Conservation (phyloP, 2,888 invertebrate species). For the Tanytarsus gracilentus region DNA sequence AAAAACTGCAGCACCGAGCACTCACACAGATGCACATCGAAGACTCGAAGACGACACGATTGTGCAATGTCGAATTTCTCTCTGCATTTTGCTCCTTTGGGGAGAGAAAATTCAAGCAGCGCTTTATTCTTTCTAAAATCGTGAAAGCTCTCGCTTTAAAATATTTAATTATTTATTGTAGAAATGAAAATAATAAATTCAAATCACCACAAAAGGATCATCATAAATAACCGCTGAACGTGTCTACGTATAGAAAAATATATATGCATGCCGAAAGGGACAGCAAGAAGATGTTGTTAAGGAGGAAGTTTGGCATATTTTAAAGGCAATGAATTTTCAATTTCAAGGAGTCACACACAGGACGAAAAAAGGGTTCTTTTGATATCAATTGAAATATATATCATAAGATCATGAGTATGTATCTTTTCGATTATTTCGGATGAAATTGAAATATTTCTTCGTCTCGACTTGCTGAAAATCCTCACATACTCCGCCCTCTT, state of each 20-base stretch:
- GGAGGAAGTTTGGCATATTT: not conserved
- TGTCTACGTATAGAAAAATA: conserved; percentile 9
- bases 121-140: no score
- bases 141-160: no score
- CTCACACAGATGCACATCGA: not conserved
- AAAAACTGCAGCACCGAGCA: not conserved
- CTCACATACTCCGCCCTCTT: no score
- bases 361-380: no score
- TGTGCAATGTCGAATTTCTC: not conserved
- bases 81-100: not conserved
- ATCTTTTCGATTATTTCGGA: no score
- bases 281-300: not conserved
- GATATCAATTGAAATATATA: no score
- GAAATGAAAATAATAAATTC: not conserved
- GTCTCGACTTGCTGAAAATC: no score
- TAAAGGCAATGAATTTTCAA: conserved; percentile 12
- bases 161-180: no score
- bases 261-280: not conserved
- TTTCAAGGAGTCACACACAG: conserved; percentile 9
- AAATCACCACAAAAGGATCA: conserved; percentile 7
- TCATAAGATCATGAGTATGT: no score
- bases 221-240: conserved; percentile 10
- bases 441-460: no score
- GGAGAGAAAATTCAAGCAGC: no score
- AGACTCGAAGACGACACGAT: not conserved